A percentile compares a stretch with the other conserved stretches of the same genome.
phyloP scores from a whole-genome alignment of 2,113 vertebrate species.

The Aviceda subcristata region DNA sequence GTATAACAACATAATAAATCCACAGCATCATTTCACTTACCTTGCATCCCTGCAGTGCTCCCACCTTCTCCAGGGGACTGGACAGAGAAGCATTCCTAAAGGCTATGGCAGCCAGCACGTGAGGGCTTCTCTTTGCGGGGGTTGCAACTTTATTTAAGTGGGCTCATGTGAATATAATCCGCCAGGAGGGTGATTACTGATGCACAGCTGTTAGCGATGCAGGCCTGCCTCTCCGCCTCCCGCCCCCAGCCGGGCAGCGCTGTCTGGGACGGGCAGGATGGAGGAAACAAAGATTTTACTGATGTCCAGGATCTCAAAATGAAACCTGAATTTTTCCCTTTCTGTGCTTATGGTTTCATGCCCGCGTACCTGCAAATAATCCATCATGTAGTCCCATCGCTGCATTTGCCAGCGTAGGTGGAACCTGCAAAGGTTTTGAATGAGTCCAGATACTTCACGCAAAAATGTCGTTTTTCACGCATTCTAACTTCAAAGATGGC shows the following conservation, averaged over 20 bases:
- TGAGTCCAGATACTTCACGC: background rate
- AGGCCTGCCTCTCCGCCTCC: background rate
- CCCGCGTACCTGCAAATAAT: background rate
- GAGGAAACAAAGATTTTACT: background rate
- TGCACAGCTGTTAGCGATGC: too few species aligned
- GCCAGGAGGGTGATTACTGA: rapidly evolving
- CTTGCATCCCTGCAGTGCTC: background rate
- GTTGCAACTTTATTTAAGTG: background rate
- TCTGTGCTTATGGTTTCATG: background rate
- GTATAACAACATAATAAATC: background rate
- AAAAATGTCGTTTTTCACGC: background rate
- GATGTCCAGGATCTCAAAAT: background rate
- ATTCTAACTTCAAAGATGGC: background rate
- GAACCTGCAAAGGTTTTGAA: background rate
- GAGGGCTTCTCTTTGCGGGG: background rate
- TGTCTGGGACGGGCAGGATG: rapidly evolving
- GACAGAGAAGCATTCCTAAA: background rate
- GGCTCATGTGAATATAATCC: background rate
- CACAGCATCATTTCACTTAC: background rate
- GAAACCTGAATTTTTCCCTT: background rate
- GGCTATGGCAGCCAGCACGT: background rate
- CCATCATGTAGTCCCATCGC: background rate
- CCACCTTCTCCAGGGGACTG: background rate
- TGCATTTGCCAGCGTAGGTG: rapidly evolving
- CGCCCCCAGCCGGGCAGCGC: background rate